phyloP scores from a whole-genome alignment of 2,797 vertebrate species.

The Gorsachius magnificus region DNA sequence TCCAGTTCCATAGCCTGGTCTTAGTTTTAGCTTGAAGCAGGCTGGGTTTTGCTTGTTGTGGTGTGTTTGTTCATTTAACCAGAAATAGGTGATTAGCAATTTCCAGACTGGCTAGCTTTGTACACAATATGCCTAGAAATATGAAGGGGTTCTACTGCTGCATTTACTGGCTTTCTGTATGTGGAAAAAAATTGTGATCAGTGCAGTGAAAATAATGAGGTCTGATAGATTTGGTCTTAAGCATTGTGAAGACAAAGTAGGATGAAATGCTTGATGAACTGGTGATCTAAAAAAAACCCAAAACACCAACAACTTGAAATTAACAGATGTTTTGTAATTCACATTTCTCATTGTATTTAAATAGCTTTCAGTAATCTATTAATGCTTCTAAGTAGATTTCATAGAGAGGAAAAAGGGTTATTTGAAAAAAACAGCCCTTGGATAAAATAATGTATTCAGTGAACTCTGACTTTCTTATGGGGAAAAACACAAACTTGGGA shows the following conservation, averaged over 20 bases:
- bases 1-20: background rate
- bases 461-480: background rate
- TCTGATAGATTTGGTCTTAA: background rate
- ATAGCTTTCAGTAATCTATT: background rate
- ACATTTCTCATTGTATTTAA: background rate
- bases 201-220: background rate
- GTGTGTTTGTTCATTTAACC: background rate
- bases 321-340: background rate
- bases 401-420: background rate
- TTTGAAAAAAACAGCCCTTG: background rate
- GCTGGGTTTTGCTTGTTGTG: background rate
- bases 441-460: background rate
- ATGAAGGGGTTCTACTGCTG: background rate
- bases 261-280: background rate
- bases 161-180: background rate
- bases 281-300: accelerated
- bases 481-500: background rate
- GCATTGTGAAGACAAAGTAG: background rate
- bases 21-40: background rate
- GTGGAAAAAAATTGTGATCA: background rate
- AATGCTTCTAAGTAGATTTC: background rate
- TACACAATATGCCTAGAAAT: background rate
- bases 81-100: background rate
- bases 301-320: background rate
- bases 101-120: background rate